Evolutionary conservation across 2,797 vertebrate species (phyloP), one percentile per base, ranked within the genome.

Genomic region (Clarias fuscus): DNA sequence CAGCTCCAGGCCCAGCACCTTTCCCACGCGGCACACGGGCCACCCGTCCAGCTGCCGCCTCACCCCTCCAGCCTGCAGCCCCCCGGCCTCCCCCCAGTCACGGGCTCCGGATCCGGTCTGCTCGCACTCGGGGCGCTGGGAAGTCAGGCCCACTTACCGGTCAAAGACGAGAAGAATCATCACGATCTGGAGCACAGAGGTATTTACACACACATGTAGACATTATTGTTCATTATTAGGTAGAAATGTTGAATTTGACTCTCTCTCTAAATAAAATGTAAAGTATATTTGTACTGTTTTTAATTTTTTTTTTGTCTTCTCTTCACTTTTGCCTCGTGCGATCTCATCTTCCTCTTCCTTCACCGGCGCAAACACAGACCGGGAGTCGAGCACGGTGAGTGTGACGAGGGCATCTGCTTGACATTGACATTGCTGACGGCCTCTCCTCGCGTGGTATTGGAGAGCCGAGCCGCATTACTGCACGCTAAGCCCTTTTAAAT

Each of bases 1-100:
- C 98, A 99, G 93, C 97, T 98, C 88, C 98, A 99, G 96, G 98
- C 98, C 0, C 98, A 99, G 94, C 98, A 98, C 92, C 97, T 99
- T 83, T 98, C 98, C 53, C 98, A 99, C 17, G 96, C 97, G 0
- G 96, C 97, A n/a, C 97, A 98, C 0, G 97, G 97, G 0, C 97
- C 97, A 71, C 97, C 97, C 0, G 96, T 98, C 43, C 97, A 98
- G 94, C 92, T 98, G 91, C 97, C 98, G 0, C 97, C 97, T 0
- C 98, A 98, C 90, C 97, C 97, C 0, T 97, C 97, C 0, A 96
- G 96, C 83, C 96, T 99, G 64, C 97, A 97, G 93, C 97, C 97
- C 0, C 97, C 97, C 0, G 97, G 97, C 43, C 91, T 98, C 20
- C 96, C 98, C 2, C 94, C 98, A 0, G 96, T 96, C 91, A 95